Conservation (phyloP, 2,113 vertebrate genomes). For the Neotoma lepida region DNA sequence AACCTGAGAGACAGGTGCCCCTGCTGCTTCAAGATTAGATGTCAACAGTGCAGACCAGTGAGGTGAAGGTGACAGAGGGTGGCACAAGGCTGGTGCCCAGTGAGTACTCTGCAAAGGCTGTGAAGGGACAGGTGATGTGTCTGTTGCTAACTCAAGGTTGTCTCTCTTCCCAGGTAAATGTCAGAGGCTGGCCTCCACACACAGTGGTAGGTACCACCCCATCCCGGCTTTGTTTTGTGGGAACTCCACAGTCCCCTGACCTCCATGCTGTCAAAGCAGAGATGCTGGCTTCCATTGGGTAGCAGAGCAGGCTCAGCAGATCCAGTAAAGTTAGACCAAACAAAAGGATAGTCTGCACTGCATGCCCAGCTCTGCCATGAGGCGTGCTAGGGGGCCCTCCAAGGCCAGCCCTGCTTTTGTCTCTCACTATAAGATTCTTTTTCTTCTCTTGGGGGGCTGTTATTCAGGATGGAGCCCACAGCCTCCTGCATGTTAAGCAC, state of each 20-base stretch:
- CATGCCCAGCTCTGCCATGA: too few species aligned
- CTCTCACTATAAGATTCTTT: neutral
- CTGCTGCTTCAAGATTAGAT: rapidly evolving
- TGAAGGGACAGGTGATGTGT: too few species aligned
- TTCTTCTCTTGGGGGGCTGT: neutral
- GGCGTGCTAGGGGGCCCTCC: neutral
- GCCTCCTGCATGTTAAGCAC: neutral
- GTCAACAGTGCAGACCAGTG: rapidly evolving
- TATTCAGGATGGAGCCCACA: neutral
- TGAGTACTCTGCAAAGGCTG: neutral
- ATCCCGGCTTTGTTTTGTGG: neutral
- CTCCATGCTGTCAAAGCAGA: neutral
- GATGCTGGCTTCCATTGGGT: neutral
- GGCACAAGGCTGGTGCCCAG: neutral
- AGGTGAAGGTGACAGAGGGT: rapidly evolving
- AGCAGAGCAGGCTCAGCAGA: neutral
- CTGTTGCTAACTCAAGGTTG: rapidly evolving
- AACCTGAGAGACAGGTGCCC: rapidly evolving
- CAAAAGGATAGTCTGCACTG: too few species aligned
- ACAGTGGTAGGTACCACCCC: conserved; percentile 86
- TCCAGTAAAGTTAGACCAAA: neutral
- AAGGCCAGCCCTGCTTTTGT: neutral
- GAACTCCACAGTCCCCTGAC: neutral
- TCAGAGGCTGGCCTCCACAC: conserved; percentile 70
- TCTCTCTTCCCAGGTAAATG: conserved; percentile 85